Conservation (phyloP, 92 coral and sea anemone species). For the Zoanthus sociatus region DNA sequence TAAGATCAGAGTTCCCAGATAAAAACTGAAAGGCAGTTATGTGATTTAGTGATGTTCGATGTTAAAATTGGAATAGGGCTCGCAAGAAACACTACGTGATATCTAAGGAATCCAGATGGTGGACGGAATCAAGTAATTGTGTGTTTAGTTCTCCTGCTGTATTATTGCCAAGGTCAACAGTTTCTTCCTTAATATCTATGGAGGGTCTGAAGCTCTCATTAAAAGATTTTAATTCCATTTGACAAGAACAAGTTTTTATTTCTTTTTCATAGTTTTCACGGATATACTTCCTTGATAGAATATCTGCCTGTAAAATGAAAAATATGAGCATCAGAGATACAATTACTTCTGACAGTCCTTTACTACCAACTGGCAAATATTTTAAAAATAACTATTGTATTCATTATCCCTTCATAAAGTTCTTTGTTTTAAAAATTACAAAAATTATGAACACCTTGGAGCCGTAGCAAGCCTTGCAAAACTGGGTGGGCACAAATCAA, state of each 20-base stretch:
- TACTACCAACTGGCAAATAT: no score
- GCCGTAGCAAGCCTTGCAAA: no score
- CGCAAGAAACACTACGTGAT: not conserved
- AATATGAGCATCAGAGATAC: not conserved
- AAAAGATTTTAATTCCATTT: not conserved
- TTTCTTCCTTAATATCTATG: not conserved
- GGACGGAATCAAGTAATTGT: not conserved
- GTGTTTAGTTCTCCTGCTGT: not conserved
- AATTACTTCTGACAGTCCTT: not conserved
- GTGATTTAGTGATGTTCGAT: no score
- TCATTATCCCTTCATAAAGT: no score
- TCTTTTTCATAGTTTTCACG: conserved; percentile 68
- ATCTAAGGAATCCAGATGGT: not conserved
- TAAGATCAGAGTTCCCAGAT: no score
- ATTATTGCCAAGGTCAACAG: not conserved
- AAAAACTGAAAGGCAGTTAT: no score
- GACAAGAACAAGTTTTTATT: conserved; percentile 70
- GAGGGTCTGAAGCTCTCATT: not conserved
- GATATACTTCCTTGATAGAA: conserved; percentile 78
- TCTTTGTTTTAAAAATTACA: no score
- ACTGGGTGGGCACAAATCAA: no score
- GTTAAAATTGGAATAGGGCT: not conserved
- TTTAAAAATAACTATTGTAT: no score
- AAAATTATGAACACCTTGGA: no score
- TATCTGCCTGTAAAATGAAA: conserved; percentile 80